These are phyloP conservation scores for Toxotes chatareus DNA, from an alignment of 2,113 vertebrate species.

Conservation along the genomic window DNA sequence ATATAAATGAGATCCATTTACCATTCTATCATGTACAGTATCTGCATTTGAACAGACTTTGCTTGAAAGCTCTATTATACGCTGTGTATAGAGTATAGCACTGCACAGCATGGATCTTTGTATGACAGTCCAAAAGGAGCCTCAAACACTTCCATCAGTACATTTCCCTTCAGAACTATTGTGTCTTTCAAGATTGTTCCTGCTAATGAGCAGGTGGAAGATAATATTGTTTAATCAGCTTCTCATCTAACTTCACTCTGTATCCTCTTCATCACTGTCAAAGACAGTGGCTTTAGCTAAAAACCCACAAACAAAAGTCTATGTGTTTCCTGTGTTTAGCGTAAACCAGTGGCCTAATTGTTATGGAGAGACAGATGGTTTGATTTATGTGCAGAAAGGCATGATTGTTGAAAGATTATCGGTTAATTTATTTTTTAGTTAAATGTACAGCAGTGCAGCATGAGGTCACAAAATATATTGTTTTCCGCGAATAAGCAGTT, in stretches of 20 bases:
- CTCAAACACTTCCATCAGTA: slow-evolving; percentile 4
- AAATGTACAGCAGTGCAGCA: not conserved
- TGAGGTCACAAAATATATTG: not conserved
- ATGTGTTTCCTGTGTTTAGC: slow-evolving; percentile 1
- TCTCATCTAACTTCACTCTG: slow-evolving; percentile 23
- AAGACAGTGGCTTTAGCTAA: slow-evolving; percentile 14
- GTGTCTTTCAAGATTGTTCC: slow-evolving; percentile 37
- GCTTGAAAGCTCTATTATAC: slow-evolving; percentile 10
- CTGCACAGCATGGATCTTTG: not conserved
- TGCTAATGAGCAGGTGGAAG: slow-evolving; percentile 42
- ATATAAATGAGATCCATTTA: too few species aligned
- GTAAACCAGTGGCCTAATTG: not conserved
- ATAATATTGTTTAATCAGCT: slow-evolving; percentile 40
- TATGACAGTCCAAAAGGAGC: slow-evolving; percentile 18
- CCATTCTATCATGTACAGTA: slow-evolving; percentile 5
- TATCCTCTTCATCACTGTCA: not conserved
- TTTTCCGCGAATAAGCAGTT: not conserved
- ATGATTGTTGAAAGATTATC: not conserved
- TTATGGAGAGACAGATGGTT: not conserved
- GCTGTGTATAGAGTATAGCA: not conserved
- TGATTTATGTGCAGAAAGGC: not conserved
- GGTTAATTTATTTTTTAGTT: not conserved
- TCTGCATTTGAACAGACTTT: slow-evolving; percentile 8
- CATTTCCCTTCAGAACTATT: slow-evolving; percentile 36
- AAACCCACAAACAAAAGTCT: slow-evolving; percentile 1